Percentiles rank a stretch among this genome's conserved stretches.
Conservation (phyloP, 2,888 invertebrate species). For the Caenorhabditis macrosperma region DNA sequence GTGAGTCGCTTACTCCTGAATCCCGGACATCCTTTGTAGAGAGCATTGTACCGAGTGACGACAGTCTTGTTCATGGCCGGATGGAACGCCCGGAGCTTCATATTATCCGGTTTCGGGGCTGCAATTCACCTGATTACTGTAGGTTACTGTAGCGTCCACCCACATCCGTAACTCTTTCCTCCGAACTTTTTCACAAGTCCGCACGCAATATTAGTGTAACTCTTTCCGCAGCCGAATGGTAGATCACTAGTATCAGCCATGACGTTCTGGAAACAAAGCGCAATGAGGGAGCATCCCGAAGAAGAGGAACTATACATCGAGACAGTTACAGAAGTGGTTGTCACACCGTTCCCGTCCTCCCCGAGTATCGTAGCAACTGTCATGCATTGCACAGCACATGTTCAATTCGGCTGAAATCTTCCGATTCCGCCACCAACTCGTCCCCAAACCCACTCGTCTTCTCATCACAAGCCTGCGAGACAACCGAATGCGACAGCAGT, state of each 20-base stretch:
- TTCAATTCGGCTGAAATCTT: slow-evolving; percentile 25
- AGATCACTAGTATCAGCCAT: too few species aligned
- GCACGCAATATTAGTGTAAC: neutral
- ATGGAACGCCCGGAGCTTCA: neutral
- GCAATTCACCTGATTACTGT: neutral
- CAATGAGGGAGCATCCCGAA: neutral
- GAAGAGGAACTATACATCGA: neutral
- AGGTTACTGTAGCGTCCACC: too few species aligned
- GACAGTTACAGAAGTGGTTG: slow-evolving; percentile 9
- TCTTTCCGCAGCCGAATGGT: too few species aligned
- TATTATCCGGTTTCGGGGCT: neutral
- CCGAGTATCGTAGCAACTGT: slow-evolving; percentile 24
- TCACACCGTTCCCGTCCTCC: slow-evolving; percentile 3
- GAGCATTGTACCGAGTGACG: neutral
- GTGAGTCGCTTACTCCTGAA: slow-evolving; percentile 25
- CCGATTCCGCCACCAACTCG: neutral
- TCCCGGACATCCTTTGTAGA: slow-evolving; percentile 6
- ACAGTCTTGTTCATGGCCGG: slow-evolving; percentile 35
- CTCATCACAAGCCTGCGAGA: slow-evolving; percentile 1
- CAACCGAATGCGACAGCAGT: neutral
- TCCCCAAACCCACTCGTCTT: slow-evolving; percentile 16
- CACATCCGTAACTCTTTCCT: neutral
- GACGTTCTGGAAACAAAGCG: neutral
- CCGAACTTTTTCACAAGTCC: slow-evolving; percentile 5
- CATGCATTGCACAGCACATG: slow-evolving; percentile 31